A percentile compares a stretch with the other conserved stretches of the same genome.
These are phyloP conservation scores for Furcifer pardalis DNA, from an alignment of 2,797 vertebrate species.

Conservation along the genomic window DNA sequence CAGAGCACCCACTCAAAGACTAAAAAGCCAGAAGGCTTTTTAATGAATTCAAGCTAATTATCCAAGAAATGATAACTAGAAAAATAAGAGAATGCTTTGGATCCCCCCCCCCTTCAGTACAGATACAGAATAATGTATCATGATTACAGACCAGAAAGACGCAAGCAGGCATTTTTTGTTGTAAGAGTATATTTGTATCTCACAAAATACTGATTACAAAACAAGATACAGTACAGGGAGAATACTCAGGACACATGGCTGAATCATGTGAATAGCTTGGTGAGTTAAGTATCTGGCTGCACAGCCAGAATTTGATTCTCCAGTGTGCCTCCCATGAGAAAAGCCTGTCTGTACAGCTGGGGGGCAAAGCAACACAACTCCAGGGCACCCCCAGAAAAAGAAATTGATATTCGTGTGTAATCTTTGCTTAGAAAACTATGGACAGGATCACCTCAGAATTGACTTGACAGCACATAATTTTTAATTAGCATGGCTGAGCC, in stretches of 20 bases:
- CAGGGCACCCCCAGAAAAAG: background rate
- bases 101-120: background rate
- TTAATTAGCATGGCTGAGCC: too few relatives aligned
- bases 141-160: background rate
- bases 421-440: too few relatives aligned
- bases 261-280: too few relatives aligned
- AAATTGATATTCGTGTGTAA: too few relatives aligned
- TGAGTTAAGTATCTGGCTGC: too few relatives aligned
- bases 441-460: too few relatives aligned
- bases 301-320: too few relatives aligned
- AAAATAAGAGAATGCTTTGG: constrained; percentile 15
- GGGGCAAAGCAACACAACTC: background rate
- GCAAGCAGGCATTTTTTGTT: background rate
- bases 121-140: background rate
- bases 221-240: background rate
- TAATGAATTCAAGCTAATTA: background rate
- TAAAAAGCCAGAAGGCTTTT: constrained; percentile 6
- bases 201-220: background rate
- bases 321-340: too few relatives aligned
- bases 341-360: background rate
- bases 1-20: background rate
- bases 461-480: too few relatives aligned
- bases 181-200: background rate
- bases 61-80: constrained; percentile 6
- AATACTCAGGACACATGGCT: background rate